phyloP scores from a whole-genome alignment of 2,113 vertebrate genomes.

The Boleophthalmus pectinirostris region DNA sequence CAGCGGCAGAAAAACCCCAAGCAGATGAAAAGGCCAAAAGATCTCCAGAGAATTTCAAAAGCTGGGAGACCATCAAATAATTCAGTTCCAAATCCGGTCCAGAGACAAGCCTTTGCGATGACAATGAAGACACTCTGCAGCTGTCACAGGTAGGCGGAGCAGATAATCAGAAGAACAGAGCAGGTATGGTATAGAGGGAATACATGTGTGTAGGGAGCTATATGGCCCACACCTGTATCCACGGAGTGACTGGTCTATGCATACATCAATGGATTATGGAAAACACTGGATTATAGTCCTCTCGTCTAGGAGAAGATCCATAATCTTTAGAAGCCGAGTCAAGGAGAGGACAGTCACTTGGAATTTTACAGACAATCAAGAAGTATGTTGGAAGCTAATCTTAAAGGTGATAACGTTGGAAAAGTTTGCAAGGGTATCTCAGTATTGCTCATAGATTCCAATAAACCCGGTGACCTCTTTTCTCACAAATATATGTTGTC shows the following conservation, averaged over 20 bases:
- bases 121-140: conserved; percentile 27
- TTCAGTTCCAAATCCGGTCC: conserved; percentile 40
- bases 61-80: conserved; percentile 26
- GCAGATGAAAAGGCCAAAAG: conserved; percentile 53
- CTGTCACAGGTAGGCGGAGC: conserved; percentile 18
- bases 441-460: no score
- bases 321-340: conserved; percentile 57
- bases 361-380: neutral
- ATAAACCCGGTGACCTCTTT: no score
- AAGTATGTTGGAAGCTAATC: neutral
- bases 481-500: neutral
- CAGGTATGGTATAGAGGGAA: neutral
- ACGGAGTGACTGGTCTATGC: conserved; percentile 29
- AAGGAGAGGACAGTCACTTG: conserved; percentile 55
- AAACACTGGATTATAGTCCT: conserved; percentile 59
- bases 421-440: no score
- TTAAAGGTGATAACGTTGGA: neutral
- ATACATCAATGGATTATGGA: conserved; percentile 56
- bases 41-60: conserved; percentile 41
- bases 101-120: conserved; percentile 22
- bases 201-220: neutral
- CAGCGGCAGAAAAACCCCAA: conserved; percentile 32
- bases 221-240: neutral
- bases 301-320: conserved; percentile 28
- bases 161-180: conserved; percentile 51